A percentile compares a stretch with the other conserved stretches of the same genome.
phyloP scores from a whole-genome alignment of 35 echinoderm and acorn worm species.

The Nesometra sesokonis region DNA sequence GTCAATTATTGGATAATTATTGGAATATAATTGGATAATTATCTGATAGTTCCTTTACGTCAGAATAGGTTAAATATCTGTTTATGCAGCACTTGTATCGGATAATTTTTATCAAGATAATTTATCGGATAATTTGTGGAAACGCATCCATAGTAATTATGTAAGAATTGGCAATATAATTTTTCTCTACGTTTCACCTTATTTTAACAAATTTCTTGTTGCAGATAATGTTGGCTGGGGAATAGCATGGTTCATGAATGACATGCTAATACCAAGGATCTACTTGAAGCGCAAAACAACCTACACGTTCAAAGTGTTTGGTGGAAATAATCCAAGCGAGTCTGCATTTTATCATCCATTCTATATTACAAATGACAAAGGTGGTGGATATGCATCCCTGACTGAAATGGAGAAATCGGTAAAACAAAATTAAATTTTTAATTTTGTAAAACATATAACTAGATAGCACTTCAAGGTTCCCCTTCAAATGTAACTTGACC shows the following conservation, averaged over 20 bases:
- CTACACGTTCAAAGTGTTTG: slow-evolving; percentile 51
- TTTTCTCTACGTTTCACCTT: too few species aligned
- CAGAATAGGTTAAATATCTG: too few species aligned
- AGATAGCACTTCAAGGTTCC: too few species aligned
- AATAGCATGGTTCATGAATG: slow-evolving; percentile 71
- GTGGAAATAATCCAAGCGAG: slow-evolving; percentile 21
- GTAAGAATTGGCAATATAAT: too few species aligned
- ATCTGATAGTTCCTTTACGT: background rate
- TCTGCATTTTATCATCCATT: slow-evolving; percentile 59
- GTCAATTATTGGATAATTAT: background rate
- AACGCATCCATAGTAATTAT: too few species aligned
- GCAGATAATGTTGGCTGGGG: slow-evolving; percentile 63
- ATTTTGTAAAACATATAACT: too few species aligned
- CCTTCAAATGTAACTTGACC: too few species aligned
- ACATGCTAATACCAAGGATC: slow-evolving; percentile 47
- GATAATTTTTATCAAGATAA: too few species aligned
- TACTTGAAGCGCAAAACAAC: slow-evolving; percentile 21
- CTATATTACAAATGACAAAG: slow-evolving; percentile 70
- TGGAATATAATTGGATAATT: too few species aligned
- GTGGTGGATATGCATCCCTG: slow-evolving; percentile 52
- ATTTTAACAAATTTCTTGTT: background rate
- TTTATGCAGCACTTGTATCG: too few species aligned
- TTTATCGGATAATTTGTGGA: background rate
- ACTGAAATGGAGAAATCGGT: slow-evolving; percentile 52
- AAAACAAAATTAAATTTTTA: too few species aligned